Base-by-base conservation (phyloP, 23 tunicate genomes). In the Trididemnum clinides region DNA sequence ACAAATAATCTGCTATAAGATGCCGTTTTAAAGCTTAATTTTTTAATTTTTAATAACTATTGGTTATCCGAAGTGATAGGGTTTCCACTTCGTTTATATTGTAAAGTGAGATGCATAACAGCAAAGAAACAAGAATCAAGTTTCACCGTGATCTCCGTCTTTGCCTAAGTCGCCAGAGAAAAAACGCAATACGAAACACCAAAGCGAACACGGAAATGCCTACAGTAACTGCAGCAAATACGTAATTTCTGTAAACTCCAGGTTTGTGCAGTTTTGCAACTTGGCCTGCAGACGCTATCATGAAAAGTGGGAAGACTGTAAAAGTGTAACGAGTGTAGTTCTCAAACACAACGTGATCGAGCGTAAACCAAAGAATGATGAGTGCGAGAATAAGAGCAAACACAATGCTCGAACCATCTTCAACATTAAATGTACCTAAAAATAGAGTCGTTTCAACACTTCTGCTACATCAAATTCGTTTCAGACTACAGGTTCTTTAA, bases 301-400 rank as follows among this genome's bases (percentile, higher is more conserved):
- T 85, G 30, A 91, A 33, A 34, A 71, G 64, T 2, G 96, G 96
- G 64, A 39, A 91, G 36, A 91, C 88, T 3, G 88, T 73, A 32
- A 86, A 54, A 7, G 87, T 86, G 90, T 91, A 91, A n/a, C 96
- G 90, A 62, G 81, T 62, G 58, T 81, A 86, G 34, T 64, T 77
- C 23, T 86, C 96, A 34, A 81, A 82, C 23, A 91, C 88, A 30
- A 91, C 87, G 59, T 86, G 87, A 51, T 91, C 96, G 22, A 91
- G 81, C 19, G 87, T 50, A 57, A 86, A 91, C 90, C 89, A 91
- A 27, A 75, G 81, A 63, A 91, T 65, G 34, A 91, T 62, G 29
- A 70, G 39, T 31, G 74, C 84, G 26, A 86, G 50, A 1, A 91
- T 26, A 39, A 91, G 36, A 3, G 79, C 71, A 31, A 91, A 81